Percentiles rank a stretch among this genome's conserved stretches.
phyloP scores from a whole-genome alignment of 1,140 invertebrate species.

The Nylanderia fulva region DNA sequence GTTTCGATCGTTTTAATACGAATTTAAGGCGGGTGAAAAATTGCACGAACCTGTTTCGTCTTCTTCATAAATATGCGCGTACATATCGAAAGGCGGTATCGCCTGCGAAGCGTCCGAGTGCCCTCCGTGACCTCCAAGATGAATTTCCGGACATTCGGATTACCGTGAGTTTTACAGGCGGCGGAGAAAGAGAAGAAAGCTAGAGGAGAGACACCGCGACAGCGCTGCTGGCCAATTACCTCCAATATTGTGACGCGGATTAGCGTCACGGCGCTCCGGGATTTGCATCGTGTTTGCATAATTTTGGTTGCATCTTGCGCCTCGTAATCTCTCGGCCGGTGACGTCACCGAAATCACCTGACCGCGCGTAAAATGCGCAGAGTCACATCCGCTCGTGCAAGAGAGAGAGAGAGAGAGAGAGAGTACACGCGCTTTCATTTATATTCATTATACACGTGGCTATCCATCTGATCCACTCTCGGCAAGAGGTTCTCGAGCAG shows the following conservation, averaged over 20 bases:
- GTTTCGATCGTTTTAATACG: slow-evolving; percentile 1
- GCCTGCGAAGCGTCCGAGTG: background rate
- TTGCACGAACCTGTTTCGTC: slow-evolving; percentile 10
- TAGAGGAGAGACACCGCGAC: slow-evolving; percentile 55
- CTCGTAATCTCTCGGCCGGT: slow-evolving; percentile 75
- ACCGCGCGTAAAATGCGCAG: slow-evolving; percentile 47
- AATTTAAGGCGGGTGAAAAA: background rate
- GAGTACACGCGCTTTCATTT: slow-evolving; percentile 25
- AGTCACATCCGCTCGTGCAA: slow-evolving; percentile 14
- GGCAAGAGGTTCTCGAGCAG: slow-evolving; percentile 21
- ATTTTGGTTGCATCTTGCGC: slow-evolving; percentile 83
- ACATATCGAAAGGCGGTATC: slow-evolving; percentile 15
- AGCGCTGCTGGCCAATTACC: slow-evolving; percentile 83
- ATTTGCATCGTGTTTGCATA: slow-evolving; percentile 86
- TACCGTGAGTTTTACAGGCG: slow-evolving; percentile 17
- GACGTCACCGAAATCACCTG: slow-evolving; percentile 74
- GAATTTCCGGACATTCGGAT: slow-evolving; percentile 49
- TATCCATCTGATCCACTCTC: slow-evolving; percentile 18
- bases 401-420: too few relatives aligned
- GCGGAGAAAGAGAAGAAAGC: slow-evolving; percentile 31
- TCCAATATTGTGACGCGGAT: slow-evolving; percentile 85
- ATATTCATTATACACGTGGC: background rate
- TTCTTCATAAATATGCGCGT: slow-evolving; percentile 45
- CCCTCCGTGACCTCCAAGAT: background rate
- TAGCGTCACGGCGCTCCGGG: slow-evolving; percentile 81